Conservation (phyloP, 1,140 invertebrate species). For the Brachionus paranguensis region DNA sequence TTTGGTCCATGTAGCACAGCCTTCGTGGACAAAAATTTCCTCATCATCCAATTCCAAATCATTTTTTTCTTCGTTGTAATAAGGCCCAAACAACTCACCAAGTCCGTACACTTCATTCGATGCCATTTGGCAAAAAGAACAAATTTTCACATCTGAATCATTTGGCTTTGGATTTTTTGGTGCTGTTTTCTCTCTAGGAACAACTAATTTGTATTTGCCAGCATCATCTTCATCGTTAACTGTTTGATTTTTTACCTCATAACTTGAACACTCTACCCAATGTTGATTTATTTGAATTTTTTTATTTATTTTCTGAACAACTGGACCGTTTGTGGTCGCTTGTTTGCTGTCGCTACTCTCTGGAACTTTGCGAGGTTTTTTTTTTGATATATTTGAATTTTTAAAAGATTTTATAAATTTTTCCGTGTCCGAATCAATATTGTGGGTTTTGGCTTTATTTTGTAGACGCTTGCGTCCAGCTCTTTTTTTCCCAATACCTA, state of each 20-base stretch:
- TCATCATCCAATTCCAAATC: neutral
- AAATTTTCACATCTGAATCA: neutral
- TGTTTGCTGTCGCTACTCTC: neutral
- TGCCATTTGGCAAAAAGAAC: neutral
- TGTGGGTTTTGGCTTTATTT: neutral
- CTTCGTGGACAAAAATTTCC: neutral
- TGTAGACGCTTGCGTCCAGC: neutral
- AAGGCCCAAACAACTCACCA: slow-evolving; percentile 10
- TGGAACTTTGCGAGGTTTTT: neutral
- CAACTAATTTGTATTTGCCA: neutral
- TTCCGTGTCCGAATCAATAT: neutral
- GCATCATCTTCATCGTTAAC: neutral
- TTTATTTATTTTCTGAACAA: neutral
- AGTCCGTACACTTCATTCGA: neutral
- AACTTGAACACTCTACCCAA: neutral
- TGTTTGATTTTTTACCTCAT: neutral
- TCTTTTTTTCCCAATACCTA: neutral
- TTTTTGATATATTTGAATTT: neutral
- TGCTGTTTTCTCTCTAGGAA: neutral
- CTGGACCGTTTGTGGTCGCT: neutral
- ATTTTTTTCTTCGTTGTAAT: neutral
- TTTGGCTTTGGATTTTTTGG: neutral
- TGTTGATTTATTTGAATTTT: neutral
- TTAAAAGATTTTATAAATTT: slow-evolving; percentile 21
- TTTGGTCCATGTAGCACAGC: neutral